Evolutionary conservation across 2,888 invertebrate species (phyloP), one percentile per base, ranked within the genome.

Genomic region (Pterostichus niger): DNA sequence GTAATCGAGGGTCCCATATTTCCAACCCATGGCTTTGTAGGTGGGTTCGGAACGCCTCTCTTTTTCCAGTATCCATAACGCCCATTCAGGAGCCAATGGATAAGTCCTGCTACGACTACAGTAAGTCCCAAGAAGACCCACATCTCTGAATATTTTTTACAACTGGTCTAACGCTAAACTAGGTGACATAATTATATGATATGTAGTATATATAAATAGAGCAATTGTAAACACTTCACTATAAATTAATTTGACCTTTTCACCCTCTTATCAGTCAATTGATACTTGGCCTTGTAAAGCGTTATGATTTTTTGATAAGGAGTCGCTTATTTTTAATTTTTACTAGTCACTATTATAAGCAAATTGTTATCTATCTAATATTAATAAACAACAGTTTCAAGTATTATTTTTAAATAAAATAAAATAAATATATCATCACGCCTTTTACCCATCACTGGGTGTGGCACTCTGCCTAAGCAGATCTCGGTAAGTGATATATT

Each of bases 1-100:
- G 86, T 83, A 5, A 87, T 46, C n/a, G 85, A 84, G n/a, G 85
- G 85, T 10, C 85, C 86, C 5, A 88, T 71, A 85, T 88, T 88
- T n/a, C 87, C 87, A 52, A 86, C 85, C 81, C 87, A 84, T 9
- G 85, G 84, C 15, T 71, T 84, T 2, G 87, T 86, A 64, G 84
- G 83, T 17, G 87, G 86, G 61, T 85, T 85, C 5, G 86, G 86
- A 9, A 88, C 85, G 17, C 86, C 86, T 13, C 85, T 84, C 76
- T 85, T 87, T 77, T 86, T 84, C 87, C 87, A 88, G 79, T 86
- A 87, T 59, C 78, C 68, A 80, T 85, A 85, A 11, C 61, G 31
- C 7, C 76, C 76, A 77, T 77, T 83, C 15, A 77, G 35, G 4
- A 83, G 35, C 76, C 77, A 83, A 15, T 83, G 77, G 33, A 75